Conservation (phyloP, 2,888 invertebrate genomes). For the Pseudolycoriella hygida region DNA sequence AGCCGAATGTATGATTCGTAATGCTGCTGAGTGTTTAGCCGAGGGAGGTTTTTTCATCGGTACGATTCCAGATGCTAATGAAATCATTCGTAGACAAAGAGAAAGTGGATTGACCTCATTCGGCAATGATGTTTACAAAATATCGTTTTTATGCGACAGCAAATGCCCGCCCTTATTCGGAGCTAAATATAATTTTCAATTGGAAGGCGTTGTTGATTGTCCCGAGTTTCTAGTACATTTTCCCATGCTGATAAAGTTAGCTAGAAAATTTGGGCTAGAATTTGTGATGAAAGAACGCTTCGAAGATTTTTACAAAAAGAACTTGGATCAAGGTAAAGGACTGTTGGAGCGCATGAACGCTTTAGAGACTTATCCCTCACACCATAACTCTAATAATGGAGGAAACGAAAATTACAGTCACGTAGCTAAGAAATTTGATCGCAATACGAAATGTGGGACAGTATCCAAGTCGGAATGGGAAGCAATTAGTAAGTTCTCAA, state of each 20-base stretch:
- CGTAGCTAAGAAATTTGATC: constrained; percentile 25
- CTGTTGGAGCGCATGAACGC: constrained; percentile 63
- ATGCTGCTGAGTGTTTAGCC: constrained; percentile 75
- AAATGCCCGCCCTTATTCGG: constrained; percentile 73
- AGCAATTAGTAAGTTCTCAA: constrained; percentile 56
- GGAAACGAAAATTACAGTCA: constrained; percentile 48
- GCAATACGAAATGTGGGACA: constrained; percentile 38
- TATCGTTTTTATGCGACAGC: constrained; percentile 51
- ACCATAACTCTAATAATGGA: constrained; percentile 33
- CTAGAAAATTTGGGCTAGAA: constrained; percentile 51
- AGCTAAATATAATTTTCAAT: constrained; percentile 84
- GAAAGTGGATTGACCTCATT: constrained; percentile 40
- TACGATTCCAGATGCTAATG: constrained; percentile 86
- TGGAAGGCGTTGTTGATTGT: constrained; percentile 94
- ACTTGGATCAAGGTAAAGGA: constrained; percentile 27
- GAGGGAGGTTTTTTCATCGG: constrained; percentile 93
- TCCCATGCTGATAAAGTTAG: constrained; percentile 59
- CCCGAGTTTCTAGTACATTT: constrained; percentile 97
- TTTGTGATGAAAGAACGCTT: constrained; percentile 53
- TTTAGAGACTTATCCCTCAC: constrained; percentile 55
- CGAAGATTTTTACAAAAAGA: constrained; percentile 56
- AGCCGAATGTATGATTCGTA: constrained; percentile 81
- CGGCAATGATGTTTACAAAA: constrained; percentile 63
- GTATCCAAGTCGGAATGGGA: constrained; percentile 86
- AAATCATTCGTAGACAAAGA: constrained; percentile 61